A percentile compares a stretch with the other conserved stretches of the same genome.
These are phyloP conservation scores for Bellardia pandia DNA, from an alignment of 2,888 invertebrate genomes.

Conservation along the genomic window DNA sequence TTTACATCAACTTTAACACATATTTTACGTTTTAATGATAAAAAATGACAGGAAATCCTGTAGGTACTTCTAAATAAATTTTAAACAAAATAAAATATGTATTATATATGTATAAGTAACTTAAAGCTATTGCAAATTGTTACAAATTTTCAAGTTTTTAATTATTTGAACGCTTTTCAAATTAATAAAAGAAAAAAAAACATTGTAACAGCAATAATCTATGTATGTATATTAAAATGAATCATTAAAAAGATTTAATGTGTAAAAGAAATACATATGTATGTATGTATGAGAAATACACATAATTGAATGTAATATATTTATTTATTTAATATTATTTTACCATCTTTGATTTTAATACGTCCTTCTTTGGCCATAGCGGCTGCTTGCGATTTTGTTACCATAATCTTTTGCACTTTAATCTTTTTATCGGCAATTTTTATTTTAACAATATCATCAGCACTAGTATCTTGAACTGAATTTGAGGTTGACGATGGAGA, in stretches of 20 bases:
- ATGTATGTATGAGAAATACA: not conserved
- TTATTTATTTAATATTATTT: slow-evolving; percentile 77
- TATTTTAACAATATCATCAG: slow-evolving; percentile 81
- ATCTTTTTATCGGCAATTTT: slow-evolving; percentile 87
- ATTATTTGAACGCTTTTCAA: too few relatives aligned
- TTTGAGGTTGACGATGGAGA: slow-evolving; percentile 10
- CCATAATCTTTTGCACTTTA: slow-evolving; percentile 87
- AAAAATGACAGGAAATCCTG: not conserved
- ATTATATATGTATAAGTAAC: too few relatives aligned
- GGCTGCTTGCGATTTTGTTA: slow-evolving; percentile 88
- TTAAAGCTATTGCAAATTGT: too few relatives aligned
- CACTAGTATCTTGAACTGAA: not conserved
- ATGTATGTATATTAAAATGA: too few relatives aligned
- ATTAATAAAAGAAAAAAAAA: too few relatives aligned
- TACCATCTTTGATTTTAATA: slow-evolving; percentile 86
- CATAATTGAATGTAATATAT: not conserved
- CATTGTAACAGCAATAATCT: too few relatives aligned
- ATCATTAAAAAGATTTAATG: too few relatives aligned
- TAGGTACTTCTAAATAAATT: not conserved
- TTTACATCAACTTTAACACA: not conserved
- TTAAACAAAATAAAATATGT: not conserved
- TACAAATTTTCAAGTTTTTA: too few relatives aligned
- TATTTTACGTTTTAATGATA: not conserved
- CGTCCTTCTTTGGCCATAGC: slow-evolving; percentile 88
- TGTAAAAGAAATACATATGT: slow-evolving; percentile 13